Evolutionary conservation across 2,888 invertebrate species (phyloP).

Genomic region (Calameuta pallipes): DNA sequence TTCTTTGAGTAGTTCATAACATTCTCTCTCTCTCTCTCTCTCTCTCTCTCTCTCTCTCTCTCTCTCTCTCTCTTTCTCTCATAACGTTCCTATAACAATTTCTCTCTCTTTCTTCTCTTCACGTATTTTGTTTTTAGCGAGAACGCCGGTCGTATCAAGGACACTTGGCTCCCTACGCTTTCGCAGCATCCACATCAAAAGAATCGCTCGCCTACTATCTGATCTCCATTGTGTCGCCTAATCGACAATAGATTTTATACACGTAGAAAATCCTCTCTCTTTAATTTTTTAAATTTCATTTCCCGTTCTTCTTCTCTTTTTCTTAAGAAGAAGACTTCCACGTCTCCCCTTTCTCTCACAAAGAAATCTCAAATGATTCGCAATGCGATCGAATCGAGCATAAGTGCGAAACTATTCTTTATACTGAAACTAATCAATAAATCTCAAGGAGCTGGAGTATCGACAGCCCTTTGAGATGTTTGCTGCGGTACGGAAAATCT

Average conservation of each 20-base stretch:
- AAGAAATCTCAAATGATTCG: conserved; percentile 4
- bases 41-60: conserved; percentile 17
- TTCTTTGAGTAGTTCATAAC: conserved; percentile 32
- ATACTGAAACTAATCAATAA: neutral
- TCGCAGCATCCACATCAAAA: conserved; percentile 56
- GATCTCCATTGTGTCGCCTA: conserved; percentile 25
- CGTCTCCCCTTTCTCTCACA: conserved; percentile 13
- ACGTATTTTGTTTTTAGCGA: conserved; percentile 65
- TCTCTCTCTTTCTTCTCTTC: conserved; percentile 20
- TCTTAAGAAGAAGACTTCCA: conserved; percentile 5
- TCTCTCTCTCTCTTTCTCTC: conserved; percentile 1
- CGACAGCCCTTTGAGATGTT: neutral
- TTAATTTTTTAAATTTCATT: conserved; percentile 25
- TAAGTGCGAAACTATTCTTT: neutral
- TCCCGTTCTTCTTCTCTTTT: conserved; percentile 1
- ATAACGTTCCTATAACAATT: neutral
- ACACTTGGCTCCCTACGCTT: conserved; percentile 66
- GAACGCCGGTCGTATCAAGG: conserved; percentile 67
- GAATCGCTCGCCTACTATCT: conserved; percentile 15
- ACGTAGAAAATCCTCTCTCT: conserved; percentile 7
- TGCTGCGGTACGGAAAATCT: neutral
- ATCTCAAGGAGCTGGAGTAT: neutral
- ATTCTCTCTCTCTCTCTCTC: conserved; percentile 1
- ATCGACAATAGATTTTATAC: conserved; percentile 29
- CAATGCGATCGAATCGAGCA: neutral